A percentile compares a stretch with the other conserved stretches of the same genome.
phyloP scores from a whole-genome alignment of 2,888 invertebrate species.

The Ophioninae sp. region DNA sequence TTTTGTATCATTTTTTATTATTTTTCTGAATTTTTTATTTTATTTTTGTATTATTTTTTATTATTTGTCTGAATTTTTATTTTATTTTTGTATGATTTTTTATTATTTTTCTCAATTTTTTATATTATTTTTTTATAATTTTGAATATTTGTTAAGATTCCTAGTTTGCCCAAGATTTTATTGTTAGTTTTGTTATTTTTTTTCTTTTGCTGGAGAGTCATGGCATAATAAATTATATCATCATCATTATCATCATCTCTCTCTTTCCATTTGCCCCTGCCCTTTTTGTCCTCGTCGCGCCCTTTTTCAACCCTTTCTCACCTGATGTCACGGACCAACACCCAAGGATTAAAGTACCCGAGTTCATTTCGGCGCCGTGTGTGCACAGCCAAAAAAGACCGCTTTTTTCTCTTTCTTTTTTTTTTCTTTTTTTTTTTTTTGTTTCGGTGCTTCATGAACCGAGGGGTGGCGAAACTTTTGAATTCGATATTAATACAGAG shows the following conservation, averaged over 20 bases:
- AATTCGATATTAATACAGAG: conserved; percentile 27
- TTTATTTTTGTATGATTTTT: too few relatives aligned
- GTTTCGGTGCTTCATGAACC: background rate
- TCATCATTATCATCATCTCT: conserved; percentile 1
- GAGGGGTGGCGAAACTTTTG: conserved; percentile 1
- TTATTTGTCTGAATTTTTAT: too few relatives aligned
- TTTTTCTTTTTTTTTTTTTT: background rate
- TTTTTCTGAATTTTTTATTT: too few relatives aligned
- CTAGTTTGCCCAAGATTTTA: too few relatives aligned
- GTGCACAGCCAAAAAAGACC: background rate
- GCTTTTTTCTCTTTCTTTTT: background rate
- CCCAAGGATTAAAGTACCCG: background rate
- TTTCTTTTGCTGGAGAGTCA: too few relatives aligned
- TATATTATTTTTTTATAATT: too few relatives aligned
- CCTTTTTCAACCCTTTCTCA: conserved; percentile 31
- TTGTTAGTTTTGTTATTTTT: too few relatives aligned
- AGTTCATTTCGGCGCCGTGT: background rate
- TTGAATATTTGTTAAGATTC: too few relatives aligned
- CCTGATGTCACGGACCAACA: conserved; percentile 24
- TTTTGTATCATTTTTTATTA: too few relatives aligned
- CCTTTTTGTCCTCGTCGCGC: conserved; percentile 24
- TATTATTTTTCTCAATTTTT: too few relatives aligned
- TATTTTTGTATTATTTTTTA: too few relatives aligned
- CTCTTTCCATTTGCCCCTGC: conserved; percentile 18
- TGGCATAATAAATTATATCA: too few relatives aligned